These are phyloP conservation scores for Cyrtonyx montezumae DNA, from an alignment of 2,113 vertebrate species.

Conservation along the genomic window DNA sequence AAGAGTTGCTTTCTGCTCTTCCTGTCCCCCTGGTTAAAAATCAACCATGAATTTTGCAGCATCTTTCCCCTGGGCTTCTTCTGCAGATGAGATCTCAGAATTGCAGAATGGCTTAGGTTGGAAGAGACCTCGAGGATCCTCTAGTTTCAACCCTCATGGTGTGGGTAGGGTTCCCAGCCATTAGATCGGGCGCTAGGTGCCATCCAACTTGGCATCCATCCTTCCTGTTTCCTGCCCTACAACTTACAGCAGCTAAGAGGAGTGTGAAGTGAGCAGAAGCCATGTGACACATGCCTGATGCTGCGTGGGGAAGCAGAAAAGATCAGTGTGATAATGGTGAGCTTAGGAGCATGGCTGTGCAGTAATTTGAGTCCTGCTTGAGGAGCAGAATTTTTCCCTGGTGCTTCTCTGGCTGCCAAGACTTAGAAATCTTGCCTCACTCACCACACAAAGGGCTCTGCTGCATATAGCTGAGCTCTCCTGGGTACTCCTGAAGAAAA, in stretches of 20 bases:
- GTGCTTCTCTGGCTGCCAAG: conserved; percentile 3
- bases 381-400: background rate
- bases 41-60: background rate
- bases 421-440: conserved; percentile 4
- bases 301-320: background rate
- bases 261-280: background rate
- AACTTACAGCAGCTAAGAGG: background rate
- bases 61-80: background rate
- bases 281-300: background rate
- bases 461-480: background rate
- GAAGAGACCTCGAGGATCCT: too few relatives aligned
- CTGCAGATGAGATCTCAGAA: background rate
- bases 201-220: too few relatives aligned
- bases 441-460: background rate
- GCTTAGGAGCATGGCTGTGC: background rate
- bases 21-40: background rate
- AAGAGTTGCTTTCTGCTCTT: background rate
- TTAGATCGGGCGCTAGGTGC: too few relatives aligned
- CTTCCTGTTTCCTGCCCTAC: background rate
- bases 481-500: background rate
- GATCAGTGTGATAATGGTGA: background rate
- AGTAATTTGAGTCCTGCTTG: background rate
- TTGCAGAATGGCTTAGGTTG: too few relatives aligned
- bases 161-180: too few relatives aligned
- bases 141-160: too few relatives aligned